Evolutionary conservation across 2,888 invertebrate genomes (phyloP).

Genomic region (Mantis religiosa): DNA sequence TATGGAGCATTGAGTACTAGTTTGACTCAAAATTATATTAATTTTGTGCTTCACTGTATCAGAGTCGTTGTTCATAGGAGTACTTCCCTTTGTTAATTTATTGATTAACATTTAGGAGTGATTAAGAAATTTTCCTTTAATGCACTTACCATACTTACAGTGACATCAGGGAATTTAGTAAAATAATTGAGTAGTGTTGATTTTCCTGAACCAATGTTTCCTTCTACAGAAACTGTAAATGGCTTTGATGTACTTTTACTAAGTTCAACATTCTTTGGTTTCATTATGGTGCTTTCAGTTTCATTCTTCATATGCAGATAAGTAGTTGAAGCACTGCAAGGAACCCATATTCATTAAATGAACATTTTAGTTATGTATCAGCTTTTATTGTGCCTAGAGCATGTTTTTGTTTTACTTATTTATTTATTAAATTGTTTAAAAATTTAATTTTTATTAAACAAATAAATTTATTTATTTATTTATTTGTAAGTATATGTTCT

Average conservation of each 20-base stretch:
- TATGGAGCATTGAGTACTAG: too few species aligned
- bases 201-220: slow-evolving; percentile 49
- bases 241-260: slow-evolving; percentile 33
- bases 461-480: too few species aligned
- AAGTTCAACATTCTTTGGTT: neutral
- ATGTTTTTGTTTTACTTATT: too few species aligned
- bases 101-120: neutral
- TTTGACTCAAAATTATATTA: too few species aligned
- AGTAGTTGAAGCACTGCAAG: neutral
- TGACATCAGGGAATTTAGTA: slow-evolving; percentile 40
- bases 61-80: too few species aligned
- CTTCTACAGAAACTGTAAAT: slow-evolving; percentile 46
- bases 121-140: neutral
- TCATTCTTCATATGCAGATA: neutral
- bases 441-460: too few species aligned
- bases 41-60: too few species aligned
- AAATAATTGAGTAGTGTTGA: slow-evolving; percentile 46
- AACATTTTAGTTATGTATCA: neutral
- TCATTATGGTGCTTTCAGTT: neutral
- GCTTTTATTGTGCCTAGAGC: too few species aligned
- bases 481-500: too few species aligned
- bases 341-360: neutral
- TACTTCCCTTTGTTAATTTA: too few species aligned
- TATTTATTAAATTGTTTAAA: too few species aligned
- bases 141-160: slow-evolving; percentile 43